These are phyloP conservation scores for Eospalax fontanierii DNA, from an alignment of 2,797 vertebrate species.

Conservation along the genomic window DNA sequence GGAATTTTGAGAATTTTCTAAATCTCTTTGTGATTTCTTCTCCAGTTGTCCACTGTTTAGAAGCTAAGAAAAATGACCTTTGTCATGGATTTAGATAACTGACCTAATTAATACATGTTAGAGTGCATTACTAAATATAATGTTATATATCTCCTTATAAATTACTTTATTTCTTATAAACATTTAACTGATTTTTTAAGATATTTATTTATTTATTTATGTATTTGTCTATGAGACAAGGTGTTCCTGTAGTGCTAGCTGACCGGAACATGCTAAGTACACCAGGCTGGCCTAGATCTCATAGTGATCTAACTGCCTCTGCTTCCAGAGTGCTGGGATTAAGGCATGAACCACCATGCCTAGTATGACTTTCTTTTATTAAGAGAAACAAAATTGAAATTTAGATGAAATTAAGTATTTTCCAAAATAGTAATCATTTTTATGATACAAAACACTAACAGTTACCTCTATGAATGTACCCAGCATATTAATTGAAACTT, in stretches of 20 bases:
- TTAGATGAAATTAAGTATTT: not conserved
- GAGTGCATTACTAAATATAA: not conserved
- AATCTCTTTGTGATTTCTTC: not conserved
- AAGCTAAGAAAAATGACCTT: not conserved
- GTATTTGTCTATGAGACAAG: too few species aligned
- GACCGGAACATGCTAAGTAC: too few species aligned
- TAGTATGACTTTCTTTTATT: not conserved
- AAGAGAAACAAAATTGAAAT: not conserved
- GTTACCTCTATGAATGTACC: not conserved
- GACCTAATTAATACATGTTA: not conserved
- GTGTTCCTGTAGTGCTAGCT: too few species aligned
- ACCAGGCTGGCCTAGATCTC: too few species aligned
- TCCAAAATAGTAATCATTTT: not conserved
- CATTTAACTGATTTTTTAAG: too few species aligned
- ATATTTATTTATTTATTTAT: too few species aligned
- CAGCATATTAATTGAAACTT: not conserved
- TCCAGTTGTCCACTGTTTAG: not conserved
- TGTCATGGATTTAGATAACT: not conserved
- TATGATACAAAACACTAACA: not conserved
- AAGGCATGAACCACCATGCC: too few species aligned
- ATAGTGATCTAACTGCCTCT: too few species aligned
- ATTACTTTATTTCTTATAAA: slow-evolving; percentile 18
- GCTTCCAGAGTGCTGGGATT: too few species aligned
- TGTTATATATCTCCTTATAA: not conserved
- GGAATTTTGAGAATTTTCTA: not conserved